These are phyloP conservation scores for Cryptus armator DNA, from an alignment of 2,888 invertebrate species.

Conservation along the genomic window DNA sequence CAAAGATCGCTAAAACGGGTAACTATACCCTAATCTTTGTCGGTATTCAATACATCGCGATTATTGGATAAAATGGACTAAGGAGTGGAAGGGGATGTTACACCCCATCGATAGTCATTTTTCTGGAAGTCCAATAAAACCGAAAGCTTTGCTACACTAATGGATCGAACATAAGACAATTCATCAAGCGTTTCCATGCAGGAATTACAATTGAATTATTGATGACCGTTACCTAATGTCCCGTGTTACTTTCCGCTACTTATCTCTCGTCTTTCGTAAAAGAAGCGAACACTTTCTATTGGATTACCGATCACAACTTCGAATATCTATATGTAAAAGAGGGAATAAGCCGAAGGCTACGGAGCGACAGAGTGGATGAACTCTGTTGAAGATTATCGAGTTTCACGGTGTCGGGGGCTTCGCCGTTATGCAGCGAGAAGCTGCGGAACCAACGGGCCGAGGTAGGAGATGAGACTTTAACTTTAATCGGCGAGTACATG, in stretches of 20 bases:
- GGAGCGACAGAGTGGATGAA: constrained; percentile 53
- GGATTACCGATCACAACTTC: constrained; percentile 46
- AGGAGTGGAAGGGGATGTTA: too few species aligned
- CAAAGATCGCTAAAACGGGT: too few species aligned
- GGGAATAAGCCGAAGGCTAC: constrained; percentile 1
- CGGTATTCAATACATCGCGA: too few species aligned
- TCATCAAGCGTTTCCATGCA: neutral
- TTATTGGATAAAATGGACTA: too few species aligned
- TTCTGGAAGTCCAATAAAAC: too few species aligned
- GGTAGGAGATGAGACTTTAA: constrained; percentile 60
- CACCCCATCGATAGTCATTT: too few species aligned
- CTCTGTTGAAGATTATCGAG: constrained; percentile 66
- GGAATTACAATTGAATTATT: neutral
- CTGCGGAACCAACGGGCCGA: constrained; percentile 13
- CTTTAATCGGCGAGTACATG: constrained; percentile 65
- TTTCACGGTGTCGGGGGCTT: constrained; percentile 57
- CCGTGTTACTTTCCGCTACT: constrained; percentile 1
- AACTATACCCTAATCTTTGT: too few species aligned
- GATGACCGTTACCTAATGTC: constrained; percentile 31
- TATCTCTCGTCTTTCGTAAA: constrained; percentile 3
- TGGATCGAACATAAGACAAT: neutral
- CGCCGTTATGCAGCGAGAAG: constrained; percentile 41
- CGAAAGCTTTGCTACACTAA: neutral
- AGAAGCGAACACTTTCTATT: constrained; percentile 49
- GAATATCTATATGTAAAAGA: constrained; percentile 32